Evolutionary conservation across 2,888 invertebrate species (phyloP).

Genomic region (Hymenopus coronatus): DNA sequence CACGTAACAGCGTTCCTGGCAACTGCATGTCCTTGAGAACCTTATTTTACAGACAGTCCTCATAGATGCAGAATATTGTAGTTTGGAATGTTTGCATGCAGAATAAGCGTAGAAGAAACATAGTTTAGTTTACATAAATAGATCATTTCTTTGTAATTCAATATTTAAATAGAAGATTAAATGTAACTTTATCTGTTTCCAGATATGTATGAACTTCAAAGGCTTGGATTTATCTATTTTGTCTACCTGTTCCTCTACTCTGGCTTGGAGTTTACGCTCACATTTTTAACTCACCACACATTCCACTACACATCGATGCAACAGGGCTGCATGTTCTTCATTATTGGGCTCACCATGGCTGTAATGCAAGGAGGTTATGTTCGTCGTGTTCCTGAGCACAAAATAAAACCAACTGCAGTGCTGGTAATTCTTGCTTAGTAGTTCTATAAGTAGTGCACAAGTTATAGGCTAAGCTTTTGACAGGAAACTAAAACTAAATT

Average conservation of each 20-base stretch:
- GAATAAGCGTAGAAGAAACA: too few relatives aligned
- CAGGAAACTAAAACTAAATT: too few relatives aligned
- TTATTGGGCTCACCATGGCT: constrained; percentile 91
- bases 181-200: constrained; percentile 39
- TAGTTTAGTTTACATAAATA: too few relatives aligned
- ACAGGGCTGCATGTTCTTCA: constrained; percentile 97
- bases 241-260: constrained; percentile 92
- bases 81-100: too few relatives aligned
- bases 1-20: too few relatives aligned
- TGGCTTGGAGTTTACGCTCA: constrained; percentile 94
- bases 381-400: constrained; percentile 69
- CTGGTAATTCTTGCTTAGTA: constrained; percentile 45
- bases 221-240: constrained; percentile 78
- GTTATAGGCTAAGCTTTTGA: neutral
- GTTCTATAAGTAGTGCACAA: neutral
- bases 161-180: too few relatives aligned
- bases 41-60: too few relatives aligned
- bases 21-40: too few relatives aligned
- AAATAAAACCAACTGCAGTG: constrained; percentile 68
- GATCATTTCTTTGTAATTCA: too few relatives aligned
- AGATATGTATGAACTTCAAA: constrained; percentile 64
- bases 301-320: constrained; percentile 92
- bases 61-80: too few relatives aligned
- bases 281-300: constrained; percentile 90
- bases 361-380: constrained; percentile 86